Evolutionary conservation across 2,113 vertebrate genomes (phyloP).

Genomic region (Athene noctua): DNA sequence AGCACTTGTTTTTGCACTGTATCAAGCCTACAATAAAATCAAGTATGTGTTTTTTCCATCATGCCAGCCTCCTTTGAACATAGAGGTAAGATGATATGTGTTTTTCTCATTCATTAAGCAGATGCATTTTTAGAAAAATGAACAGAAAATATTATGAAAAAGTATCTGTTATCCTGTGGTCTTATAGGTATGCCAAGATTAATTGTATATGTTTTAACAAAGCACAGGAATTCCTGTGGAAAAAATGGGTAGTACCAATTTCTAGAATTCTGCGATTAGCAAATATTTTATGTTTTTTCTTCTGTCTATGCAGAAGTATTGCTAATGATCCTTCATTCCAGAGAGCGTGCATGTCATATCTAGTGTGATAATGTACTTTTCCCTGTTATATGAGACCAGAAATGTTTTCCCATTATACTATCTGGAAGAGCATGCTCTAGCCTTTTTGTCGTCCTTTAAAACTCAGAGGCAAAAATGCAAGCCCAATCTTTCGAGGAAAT

Average conservation of each 20-base stretch:
- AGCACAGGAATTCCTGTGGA: neutral
- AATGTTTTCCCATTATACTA: neutral
- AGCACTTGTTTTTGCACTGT: rapidly evolving
- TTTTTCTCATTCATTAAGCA: neutral
- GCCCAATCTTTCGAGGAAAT: neutral
- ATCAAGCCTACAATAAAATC: neutral
- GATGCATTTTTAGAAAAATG: neutral
- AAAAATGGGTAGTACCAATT: neutral
- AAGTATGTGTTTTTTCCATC: slow-evolving; percentile 67
- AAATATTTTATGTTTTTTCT: neutral
- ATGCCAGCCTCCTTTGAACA: slow-evolving; percentile 49
- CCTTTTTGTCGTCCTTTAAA: neutral
- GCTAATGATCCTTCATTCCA: neutral
- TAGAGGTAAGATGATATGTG: slow-evolving; percentile 61
- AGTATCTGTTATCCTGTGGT: neutral
- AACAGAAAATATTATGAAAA: neutral
- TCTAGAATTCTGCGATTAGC: neutral
- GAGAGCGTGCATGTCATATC: neutral
- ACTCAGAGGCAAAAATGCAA: neutral
- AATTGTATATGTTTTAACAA: neutral
- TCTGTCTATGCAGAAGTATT: neutral
- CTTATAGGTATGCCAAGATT: neutral
- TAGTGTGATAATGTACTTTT: neutral
- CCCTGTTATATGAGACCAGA: neutral
- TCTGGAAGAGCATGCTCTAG: neutral